phyloP scores from a whole-genome alignment of 2,113 vertebrate species.

The Hippocampus comes region DNA sequence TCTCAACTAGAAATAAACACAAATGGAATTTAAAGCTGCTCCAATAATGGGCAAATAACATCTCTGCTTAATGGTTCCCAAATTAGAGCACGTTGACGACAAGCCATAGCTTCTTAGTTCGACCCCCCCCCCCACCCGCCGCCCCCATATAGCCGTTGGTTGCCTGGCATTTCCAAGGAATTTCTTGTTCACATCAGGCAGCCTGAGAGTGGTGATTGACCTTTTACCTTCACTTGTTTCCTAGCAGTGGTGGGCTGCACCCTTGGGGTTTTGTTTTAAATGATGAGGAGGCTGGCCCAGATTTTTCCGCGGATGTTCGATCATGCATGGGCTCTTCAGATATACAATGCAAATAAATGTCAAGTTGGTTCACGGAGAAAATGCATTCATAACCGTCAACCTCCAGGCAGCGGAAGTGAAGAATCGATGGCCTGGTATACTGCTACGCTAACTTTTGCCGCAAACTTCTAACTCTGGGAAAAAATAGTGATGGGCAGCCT shows the following conservation, averaged over 20 bases:
- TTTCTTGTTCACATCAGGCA: slow-evolving; percentile 52
- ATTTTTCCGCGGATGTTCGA: slow-evolving; percentile 26
- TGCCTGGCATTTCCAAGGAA: slow-evolving; percentile 58
- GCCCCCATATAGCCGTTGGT: slow-evolving; percentile 31
- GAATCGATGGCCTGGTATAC: too few relatives aligned
- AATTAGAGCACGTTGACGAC: neutral
- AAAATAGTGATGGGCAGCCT: neutral
- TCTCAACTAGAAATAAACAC: neutral
- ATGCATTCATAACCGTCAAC: neutral
- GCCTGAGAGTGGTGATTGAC: slow-evolving; percentile 49
- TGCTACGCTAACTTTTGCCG: neutral
- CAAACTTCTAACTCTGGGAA: neutral
- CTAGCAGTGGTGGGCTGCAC: slow-evolving; percentile 30
- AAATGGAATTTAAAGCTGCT: neutral
- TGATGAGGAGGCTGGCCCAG: slow-evolving; percentile 26
- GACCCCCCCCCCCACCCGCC: too few relatives aligned
- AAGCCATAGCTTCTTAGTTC: neutral
- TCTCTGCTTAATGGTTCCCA: slow-evolving; percentile 36
- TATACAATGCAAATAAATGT: slow-evolving; percentile 13
- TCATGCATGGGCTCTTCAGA: too few relatives aligned
- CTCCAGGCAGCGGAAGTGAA: neutral
- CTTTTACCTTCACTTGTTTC: slow-evolving; percentile 66
- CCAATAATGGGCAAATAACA: too few relatives aligned
- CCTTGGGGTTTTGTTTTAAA: slow-evolving; percentile 17
- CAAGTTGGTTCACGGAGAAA: neutral